phyloP scores from a whole-genome alignment of 2,888 invertebrate species.

The Escarpia spicata region DNA sequence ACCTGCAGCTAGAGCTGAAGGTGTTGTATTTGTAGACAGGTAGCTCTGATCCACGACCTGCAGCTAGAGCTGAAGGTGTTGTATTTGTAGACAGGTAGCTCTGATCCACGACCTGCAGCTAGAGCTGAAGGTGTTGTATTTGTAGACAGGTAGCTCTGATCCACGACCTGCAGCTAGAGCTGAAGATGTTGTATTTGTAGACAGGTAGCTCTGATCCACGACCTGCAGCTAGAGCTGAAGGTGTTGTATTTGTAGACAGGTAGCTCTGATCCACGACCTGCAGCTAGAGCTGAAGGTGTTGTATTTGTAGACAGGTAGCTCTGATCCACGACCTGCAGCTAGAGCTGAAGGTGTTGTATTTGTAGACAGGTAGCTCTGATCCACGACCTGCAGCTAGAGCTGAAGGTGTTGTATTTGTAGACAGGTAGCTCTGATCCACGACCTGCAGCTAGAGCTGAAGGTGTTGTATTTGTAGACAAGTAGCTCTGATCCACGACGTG shows the following conservation, averaged over 20 bases:
- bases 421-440: no score
- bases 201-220: constrained; percentile 43
- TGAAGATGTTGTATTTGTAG: constrained; percentile 43
- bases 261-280: constrained; percentile 41
- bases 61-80: constrained; percentile 47
- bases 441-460: constrained; percentile 46
- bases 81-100: constrained; percentile 42
- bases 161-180: constrained; percentile 42
- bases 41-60: constrained; percentile 41
- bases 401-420: no score
- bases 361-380: no score
- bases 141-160: constrained; percentile 44
- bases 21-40: constrained; percentile 44
- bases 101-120: constrained; percentile 44
- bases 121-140: constrained; percentile 42
- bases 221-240: constrained; percentile 46
- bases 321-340: no score
- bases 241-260: constrained; percentile 45
- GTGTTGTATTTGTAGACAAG: constrained; percentile 43
- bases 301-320: no score
- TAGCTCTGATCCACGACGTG: constrained; percentile 41
- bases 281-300: constrained; percentile 49
- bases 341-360: no score
- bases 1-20: constrained; percentile 47
- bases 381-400: no score